Conservation (phyloP, 2,113 vertebrate species). For the Elachura formosa region DNA sequence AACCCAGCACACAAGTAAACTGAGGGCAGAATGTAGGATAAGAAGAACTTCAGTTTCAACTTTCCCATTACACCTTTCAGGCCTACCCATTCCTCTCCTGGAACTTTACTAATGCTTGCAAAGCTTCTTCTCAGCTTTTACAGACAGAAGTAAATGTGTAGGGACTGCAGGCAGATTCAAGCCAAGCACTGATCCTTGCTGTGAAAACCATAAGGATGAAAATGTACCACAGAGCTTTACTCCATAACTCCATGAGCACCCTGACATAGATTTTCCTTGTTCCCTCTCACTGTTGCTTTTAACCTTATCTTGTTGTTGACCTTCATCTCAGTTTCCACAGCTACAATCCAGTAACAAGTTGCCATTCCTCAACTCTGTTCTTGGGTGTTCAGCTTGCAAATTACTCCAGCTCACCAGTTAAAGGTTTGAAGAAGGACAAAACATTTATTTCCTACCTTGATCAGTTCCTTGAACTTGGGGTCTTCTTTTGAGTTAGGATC, state of each 20-base stretch:
- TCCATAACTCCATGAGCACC: rapidly evolving
- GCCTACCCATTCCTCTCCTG: not conserved
- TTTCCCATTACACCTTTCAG: not conserved
- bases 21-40: not conserved
- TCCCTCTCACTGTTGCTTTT: not conserved
- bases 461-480: constrained; percentile 90
- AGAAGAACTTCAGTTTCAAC: not conserved
- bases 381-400: not conserved
- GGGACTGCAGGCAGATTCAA: not conserved
- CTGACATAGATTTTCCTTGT: not conserved
- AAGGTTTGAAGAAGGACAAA: not conserved
- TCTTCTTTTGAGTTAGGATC: constrained; percentile 89
- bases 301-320: not conserved
- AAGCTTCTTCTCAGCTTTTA: not conserved
- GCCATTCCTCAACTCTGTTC: not conserved
- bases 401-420: not conserved
- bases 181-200: not conserved
- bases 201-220: not conserved
- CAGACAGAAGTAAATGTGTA: not conserved
- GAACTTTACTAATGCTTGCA: not conserved
- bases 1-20: not conserved
- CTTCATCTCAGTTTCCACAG: not conserved
- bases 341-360: not conserved
- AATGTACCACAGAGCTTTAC: not conserved
- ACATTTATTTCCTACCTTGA: constrained; percentile 77